phyloP scores from a whole-genome alignment of 2,113 vertebrate genomes.

The Campylomormyrus numenius region DNA sequence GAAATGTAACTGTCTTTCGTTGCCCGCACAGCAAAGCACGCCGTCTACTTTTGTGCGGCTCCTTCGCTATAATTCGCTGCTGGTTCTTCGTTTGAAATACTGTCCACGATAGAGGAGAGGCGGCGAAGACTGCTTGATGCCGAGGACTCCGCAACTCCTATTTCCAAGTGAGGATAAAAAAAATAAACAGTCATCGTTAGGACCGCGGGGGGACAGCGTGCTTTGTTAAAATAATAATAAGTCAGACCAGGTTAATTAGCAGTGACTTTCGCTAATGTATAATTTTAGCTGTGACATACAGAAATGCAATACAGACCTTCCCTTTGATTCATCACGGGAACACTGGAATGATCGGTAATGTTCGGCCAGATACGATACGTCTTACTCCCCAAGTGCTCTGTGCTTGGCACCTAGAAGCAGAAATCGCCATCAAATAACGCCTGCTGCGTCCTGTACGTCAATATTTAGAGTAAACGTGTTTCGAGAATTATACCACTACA shows the following conservation, averaged over 20 bases:
- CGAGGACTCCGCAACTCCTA: constrained; percentile 61
- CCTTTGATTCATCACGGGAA: constrained; percentile 56
- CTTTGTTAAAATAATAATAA: neutral
- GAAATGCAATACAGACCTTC: constrained; percentile 66
- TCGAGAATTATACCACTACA: neutral
- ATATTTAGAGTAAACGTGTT: neutral
- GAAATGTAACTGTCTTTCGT: constrained; percentile 37
- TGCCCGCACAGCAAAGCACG: constrained; percentile 15
- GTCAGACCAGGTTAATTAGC: neutral
- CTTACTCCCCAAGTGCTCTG: constrained; percentile 70
- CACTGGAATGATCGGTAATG: constrained; percentile 79
- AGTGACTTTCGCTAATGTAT: neutral
- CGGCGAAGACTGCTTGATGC: constrained; percentile 85
- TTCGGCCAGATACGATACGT: constrained; percentile 74
- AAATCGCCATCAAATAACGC: neutral
- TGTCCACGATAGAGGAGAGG: constrained; percentile 94
- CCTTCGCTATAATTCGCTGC: constrained; percentile 48
- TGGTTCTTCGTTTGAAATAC: constrained; percentile 79
- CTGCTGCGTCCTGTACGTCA: neutral
- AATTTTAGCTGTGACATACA: neutral
- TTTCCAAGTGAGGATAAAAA: constrained; percentile 38
- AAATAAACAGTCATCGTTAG: neutral
- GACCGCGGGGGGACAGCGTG: neutral
- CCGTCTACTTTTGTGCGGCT: constrained; percentile 43
- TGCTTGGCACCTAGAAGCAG: constrained; percentile 58